A percentile compares a stretch with the other conserved stretches of the same genome.
phyloP scores from a whole-genome alignment of 2,113 vertebrate species.

The Odontesthes bonariensis region DNA sequence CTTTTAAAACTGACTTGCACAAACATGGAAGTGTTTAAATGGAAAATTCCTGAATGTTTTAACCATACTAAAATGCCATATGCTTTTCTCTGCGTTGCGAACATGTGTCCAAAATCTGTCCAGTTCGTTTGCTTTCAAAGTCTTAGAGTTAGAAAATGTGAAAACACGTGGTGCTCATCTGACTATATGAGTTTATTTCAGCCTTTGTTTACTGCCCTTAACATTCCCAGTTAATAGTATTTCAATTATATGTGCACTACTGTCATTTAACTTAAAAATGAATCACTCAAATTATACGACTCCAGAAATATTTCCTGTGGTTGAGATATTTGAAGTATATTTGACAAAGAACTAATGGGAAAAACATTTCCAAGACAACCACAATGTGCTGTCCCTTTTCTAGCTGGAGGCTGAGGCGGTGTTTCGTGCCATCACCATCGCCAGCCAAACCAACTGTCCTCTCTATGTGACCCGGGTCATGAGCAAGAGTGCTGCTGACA shows the following conservation, averaged over 20 bases:
- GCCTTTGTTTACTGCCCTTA: conserved; percentile 1
- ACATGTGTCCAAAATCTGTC: conserved; percentile 1
- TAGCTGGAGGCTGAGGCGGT: conserved; percentile 98
- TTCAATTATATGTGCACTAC: conserved; percentile 28
- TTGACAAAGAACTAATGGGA: conserved; percentile 33
- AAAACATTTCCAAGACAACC: conserved; percentile 22
- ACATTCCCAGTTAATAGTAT: conserved; percentile 1
- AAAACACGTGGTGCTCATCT: not conserved
- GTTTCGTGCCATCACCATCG: conserved; percentile 96
- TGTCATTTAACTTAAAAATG: conserved; percentile 29
- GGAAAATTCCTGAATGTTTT: not conserved
- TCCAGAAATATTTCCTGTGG: conserved; percentile 36
- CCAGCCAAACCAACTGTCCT: conserved; percentile 98
- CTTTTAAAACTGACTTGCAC: not conserved
- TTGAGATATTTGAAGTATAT: conserved; percentile 30
- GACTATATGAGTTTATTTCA: not conserved
- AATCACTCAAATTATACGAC: conserved; percentile 20
- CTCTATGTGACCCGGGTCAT: conserved; percentile 97
- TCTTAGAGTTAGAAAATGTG: not conserved
- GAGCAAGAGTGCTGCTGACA: conserved; percentile 97
- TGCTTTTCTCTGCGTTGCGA: not conserved
- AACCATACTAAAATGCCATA: not conserved
- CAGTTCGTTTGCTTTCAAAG: not conserved
- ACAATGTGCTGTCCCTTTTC: conserved; percentile 44
- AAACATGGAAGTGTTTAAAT: not conserved